Evolutionary conservation across 2,888 invertebrate genomes (phyloP).

Genomic region (Eilema depressum): DNA sequence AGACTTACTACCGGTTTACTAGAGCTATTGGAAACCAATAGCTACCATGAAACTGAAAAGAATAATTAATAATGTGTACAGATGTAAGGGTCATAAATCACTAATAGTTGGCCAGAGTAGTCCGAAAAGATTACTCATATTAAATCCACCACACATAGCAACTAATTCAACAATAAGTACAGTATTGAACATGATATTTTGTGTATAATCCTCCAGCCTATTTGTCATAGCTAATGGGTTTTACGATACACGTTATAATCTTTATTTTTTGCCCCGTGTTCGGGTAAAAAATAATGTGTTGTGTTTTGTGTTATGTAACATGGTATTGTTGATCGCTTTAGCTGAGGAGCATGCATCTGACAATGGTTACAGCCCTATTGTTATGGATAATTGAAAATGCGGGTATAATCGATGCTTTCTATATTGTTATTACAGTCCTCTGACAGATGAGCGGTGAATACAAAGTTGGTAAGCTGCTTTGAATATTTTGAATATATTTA

Average conservation of each 20-base stretch:
- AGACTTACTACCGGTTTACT: not conserved
- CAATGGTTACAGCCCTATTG: conserved; percentile 69
- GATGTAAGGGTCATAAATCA: conserved; percentile 59
- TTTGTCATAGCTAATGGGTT: conserved; percentile 73
- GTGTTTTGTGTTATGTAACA: conserved; percentile 73
- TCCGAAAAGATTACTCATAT: conserved; percentile 56
- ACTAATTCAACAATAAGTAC: conserved; percentile 58
- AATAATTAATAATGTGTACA: conserved; percentile 21
- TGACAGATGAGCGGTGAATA: conserved; percentile 27
- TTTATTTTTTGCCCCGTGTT: conserved; percentile 65
- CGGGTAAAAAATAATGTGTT: conserved; percentile 65
- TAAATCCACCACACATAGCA: conserved; percentile 59
- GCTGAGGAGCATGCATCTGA: conserved; percentile 64
- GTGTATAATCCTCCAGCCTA: conserved; percentile 70
- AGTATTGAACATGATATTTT: conserved; percentile 59
- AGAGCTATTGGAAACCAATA: not conserved
- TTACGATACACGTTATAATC: conserved; percentile 65
- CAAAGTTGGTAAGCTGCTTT: conserved; percentile 19
- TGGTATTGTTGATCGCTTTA: conserved; percentile 68
- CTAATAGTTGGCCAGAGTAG: conserved; percentile 51
- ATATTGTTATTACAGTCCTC: conserved; percentile 53
- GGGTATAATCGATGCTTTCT: conserved; percentile 75
- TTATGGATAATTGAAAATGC: conserved; percentile 76
- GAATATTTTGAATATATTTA: conserved; percentile 12
- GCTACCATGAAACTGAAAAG: not conserved